Base-by-base conservation (phyloP, 1,140 invertebrate genomes). In the Drosophila teissieri region DNA sequence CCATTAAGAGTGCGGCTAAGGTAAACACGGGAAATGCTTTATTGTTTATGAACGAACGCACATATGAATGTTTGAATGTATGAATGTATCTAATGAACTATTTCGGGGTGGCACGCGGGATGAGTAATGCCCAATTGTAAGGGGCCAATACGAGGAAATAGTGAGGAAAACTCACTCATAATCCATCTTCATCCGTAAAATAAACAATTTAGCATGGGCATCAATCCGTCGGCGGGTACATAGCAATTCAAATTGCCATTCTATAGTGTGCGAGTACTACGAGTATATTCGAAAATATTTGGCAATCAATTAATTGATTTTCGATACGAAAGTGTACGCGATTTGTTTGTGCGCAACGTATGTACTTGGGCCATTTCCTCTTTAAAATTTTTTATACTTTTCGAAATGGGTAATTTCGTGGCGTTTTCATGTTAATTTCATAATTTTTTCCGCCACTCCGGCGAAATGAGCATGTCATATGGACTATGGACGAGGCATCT, bases 131-230 rank as follows among this genome's bases (percentile, higher is more conserved):
- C 54, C 70, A 54, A 69, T 58, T 68, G 61, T 27, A 42, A 31
- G 48, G 40, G 63, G 42, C 12, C 44, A 14, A 37, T 19, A 19
- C 19, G 19, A n/a, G 34, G 55, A 55, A 62, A 74, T 60, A 40
- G 49, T 64, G 55, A 57, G 73, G 48, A 67, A 67, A 68, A 63
- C 49, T 55, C 51, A 27, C 83, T 88, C 79, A 88, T 88, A 89
- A 89, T 89, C 85, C 77, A 84, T 89, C 84, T 89, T 89, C 80
- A 78, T 89, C 84, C 73, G 80, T 89, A 84, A 78, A 84, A 89
- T 83, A 89, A 89, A 89, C 84, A 89, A 78, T 67, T 89, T 83
- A 77, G 60, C 70, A 17, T 36, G 64, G 46, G 75, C 68, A 89
- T 89, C 84, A 89, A 89, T 89, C 84, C 62, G 64, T 89, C 73